These are phyloP conservation scores for Drosophila parthenogenetica DNA, from an alignment of 2,888 invertebrate genomes.

Conservation along the genomic window DNA sequence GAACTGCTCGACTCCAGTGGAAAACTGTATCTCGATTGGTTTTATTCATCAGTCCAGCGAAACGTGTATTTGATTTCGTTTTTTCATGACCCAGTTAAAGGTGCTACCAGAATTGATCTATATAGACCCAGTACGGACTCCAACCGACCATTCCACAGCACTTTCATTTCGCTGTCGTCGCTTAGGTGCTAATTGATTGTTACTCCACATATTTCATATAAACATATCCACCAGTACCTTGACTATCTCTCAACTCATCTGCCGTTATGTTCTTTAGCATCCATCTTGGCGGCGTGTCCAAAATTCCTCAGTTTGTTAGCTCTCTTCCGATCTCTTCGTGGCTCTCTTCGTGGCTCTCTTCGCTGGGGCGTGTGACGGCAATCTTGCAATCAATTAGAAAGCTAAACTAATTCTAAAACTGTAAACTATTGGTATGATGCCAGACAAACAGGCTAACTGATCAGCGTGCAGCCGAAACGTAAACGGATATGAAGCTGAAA, in stretches of 20 bases:
- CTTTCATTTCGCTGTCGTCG: conserved; percentile 70
- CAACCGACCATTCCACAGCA: conserved; percentile 44
- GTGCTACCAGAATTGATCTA: conserved; percentile 79
- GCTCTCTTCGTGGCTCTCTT: neutral
- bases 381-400: conserved; percentile 65
- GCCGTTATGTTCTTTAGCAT: conserved; percentile 67
- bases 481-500: too few species aligned
- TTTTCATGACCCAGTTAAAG: conserved; percentile 73
- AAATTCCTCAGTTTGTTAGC: conserved; percentile 20
- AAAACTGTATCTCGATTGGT: conserved; percentile 44
- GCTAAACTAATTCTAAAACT: conserved; percentile 20
- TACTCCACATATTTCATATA: conserved; percentile 68
- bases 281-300: conserved; percentile 22
- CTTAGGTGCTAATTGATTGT: conserved; percentile 72
- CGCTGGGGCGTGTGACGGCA: conserved; percentile 56
- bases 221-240: too few species aligned
- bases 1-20: conserved; percentile 55
- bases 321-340: neutral
- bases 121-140: conserved; percentile 35
- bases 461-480: too few species aligned
- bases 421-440: too few species aligned
- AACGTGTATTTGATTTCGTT: conserved; percentile 70
- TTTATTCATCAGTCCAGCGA: conserved; percentile 55
- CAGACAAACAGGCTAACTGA: too few species aligned
- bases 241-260: conserved; percentile 27